These are phyloP conservation scores for Drosophila biarmipes DNA, from an alignment of 1,140 invertebrate genomes.

Conservation along the genomic window DNA sequence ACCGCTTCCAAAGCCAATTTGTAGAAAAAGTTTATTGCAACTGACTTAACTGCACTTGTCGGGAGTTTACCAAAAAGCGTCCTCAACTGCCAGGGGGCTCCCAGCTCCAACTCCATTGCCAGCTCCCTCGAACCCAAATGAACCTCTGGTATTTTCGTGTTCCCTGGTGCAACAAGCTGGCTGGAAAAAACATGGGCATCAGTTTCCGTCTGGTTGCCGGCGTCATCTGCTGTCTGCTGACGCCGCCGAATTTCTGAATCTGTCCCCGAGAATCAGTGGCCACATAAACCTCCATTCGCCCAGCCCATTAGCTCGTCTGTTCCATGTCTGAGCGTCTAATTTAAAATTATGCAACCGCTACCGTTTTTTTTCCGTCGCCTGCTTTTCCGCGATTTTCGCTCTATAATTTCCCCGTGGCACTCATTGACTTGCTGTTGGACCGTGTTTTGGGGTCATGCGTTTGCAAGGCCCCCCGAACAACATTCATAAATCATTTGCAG, in stretches of 20 bases:
- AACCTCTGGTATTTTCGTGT: conserved; percentile 40
- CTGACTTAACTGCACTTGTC: conserved; percentile 1
- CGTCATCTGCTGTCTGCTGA: conserved; percentile 65
- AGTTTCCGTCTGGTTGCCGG: conserved; percentile 56
- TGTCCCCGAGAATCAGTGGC: conserved; percentile 7
- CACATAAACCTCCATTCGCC: conserved; percentile 1
- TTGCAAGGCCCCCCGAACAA: conserved; percentile 75
- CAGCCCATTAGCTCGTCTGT: conserved; percentile 43
- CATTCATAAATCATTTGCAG: conserved; percentile 75
- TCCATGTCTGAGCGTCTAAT: conserved; percentile 75
- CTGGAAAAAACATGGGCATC: conserved; percentile 45
- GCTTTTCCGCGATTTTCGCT: conserved; percentile 20
- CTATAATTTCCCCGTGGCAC: conserved; percentile 64
- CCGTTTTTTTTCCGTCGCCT: conserved; percentile 11
- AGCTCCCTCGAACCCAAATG: background rate
- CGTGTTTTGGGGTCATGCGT: conserved; percentile 77
- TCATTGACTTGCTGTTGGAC: conserved; percentile 71
- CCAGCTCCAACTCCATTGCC: conserved; percentile 1
- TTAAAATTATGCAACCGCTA: conserved; percentile 75
- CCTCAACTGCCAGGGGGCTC: conserved; percentile 9
- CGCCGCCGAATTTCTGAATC: conserved; percentile 23
- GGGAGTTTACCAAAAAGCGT: conserved; percentile 11
- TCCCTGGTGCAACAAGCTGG: conserved; percentile 46
- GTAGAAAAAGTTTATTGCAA: background rate
- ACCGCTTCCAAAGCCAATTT: background rate